These are phyloP conservation scores for Muntiacus muntjak DNA, from an alignment of 2,113 vertebrate genomes.

Conservation along the genomic window DNA sequence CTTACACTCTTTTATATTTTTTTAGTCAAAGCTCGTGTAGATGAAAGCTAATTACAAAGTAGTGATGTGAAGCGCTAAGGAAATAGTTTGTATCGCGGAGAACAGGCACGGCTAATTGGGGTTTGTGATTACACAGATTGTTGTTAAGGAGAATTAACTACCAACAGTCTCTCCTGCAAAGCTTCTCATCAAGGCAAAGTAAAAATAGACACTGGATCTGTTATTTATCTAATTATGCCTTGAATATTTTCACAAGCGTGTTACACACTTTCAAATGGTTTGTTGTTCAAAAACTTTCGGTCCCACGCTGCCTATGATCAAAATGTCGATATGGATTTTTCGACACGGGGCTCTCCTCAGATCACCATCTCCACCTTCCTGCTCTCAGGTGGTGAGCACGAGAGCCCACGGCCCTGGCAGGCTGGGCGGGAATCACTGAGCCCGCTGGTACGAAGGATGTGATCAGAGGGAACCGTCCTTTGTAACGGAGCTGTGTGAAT, in stretches of 20 bases:
- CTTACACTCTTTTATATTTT: conserved; percentile 96
- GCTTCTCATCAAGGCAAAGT: conserved; percentile 93
- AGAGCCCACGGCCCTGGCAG: neutral
- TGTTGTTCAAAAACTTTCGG: conserved; percentile 83
- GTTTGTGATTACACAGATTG: conserved; percentile 99
- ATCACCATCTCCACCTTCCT: conserved; percentile 18
- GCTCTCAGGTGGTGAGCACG: neutral
- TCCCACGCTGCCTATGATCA: conserved; percentile 79
- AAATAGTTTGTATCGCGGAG: conserved; percentile 92
- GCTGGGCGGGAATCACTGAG: neutral
- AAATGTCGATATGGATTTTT: conserved; percentile 73
- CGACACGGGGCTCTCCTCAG: conserved; percentile 50
- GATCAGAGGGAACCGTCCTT: neutral
- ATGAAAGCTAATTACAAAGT: conserved; percentile 99
- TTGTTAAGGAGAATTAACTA: conserved; percentile 97
- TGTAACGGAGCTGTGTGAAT: neutral
- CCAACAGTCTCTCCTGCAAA: conserved; percentile 94
- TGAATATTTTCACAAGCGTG: conserved; percentile 86
- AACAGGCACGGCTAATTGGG: conserved; percentile 97
- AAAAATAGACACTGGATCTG: conserved; percentile 90
- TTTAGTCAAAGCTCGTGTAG: conserved; percentile 91
- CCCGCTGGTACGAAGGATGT: too few relatives aligned
- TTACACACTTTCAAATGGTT: conserved; percentile 84
- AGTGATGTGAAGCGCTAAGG: conserved; percentile 91
- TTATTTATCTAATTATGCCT: conserved; percentile 92